phyloP scores from a whole-genome alignment of 2,888 invertebrate species.

The Eupithecia abbreviata region DNA sequence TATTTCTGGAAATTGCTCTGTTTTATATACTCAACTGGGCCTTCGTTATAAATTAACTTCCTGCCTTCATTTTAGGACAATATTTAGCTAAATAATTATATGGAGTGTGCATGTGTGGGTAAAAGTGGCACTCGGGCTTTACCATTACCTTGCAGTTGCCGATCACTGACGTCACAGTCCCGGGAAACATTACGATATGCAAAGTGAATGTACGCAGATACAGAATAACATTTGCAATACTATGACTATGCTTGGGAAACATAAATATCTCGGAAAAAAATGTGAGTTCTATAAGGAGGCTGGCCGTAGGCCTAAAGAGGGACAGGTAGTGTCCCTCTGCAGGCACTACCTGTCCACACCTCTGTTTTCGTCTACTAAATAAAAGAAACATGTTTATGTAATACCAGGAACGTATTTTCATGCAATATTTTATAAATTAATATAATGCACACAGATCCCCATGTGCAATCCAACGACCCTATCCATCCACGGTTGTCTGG shows the following conservation, averaged over 20 bases:
- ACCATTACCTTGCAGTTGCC: slow-evolving; percentile 17
- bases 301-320: neutral
- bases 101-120: neutral
- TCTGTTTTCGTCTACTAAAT: neutral
- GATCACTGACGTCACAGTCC: slow-evolving; percentile 26
- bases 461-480: too few species aligned
- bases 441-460: too few species aligned
- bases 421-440: too few species aligned
- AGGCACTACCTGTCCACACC: neutral
- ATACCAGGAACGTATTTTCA: neutral
- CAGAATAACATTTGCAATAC: slow-evolving; percentile 3
- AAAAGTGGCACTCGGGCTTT: neutral
- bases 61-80: neutral
- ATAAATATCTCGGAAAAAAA: slow-evolving; percentile 4
- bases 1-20: neutral
- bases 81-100: neutral
- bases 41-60: neutral
- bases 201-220: slow-evolving; percentile 14
- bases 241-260: slow-evolving; percentile 2
- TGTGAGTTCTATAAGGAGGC: neutral
- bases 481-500: too few species aligned
- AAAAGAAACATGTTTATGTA: neutral
- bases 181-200: slow-evolving; percentile 13
- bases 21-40: neutral
- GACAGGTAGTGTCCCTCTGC: neutral